Base-by-base conservation (phyloP, 1,140 invertebrate species). In the Drosophila nikananu region DNA sequence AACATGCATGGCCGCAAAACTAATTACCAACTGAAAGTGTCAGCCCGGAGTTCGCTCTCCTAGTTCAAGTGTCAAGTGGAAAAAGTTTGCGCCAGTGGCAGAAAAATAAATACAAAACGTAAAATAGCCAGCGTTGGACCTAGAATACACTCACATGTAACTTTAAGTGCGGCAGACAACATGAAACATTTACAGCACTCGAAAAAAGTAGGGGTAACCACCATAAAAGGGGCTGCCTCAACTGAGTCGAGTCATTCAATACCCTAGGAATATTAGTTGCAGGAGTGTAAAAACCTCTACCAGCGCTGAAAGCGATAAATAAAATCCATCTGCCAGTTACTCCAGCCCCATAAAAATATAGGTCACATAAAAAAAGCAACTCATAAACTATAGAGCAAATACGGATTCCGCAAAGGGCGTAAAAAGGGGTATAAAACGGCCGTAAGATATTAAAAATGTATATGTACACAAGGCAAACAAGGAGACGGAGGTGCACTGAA, bases 11-110 rank as follows among this genome's bases (percentile, higher is more conserved):
- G 82, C 82, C 82, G 73, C 86, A 84, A 89, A 90, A 90, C 84
- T 90, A 89, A 89, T 89, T 89, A 90, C 86, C 77, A 78, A 77
- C 77, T 79, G 83, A 59, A 90, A 89, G 84, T 89, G 84, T 90
- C 84, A 90, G 65, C 57, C 70, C 52, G 62, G 52, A 55, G 52
- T 55, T 57, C 32, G 12, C 39, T 32, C 70, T 59, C 46, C 35
- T 35, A 32, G 74, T 76, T 77, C 80, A 83, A 89, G 84, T 77
- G 84, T 54, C 84, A 77, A 81, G 77, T 80, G 71, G 77, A 78
- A 89, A 74, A 89, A 84, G 77, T 89, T 89, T 68, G 55, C 54
- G 61, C 61, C 60, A 72, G 65, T 68, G 51, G 51, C 77, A 49
- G 44, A 25, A 57, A 55, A 57, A 39, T 57, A 57, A 57, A 57